phyloP scores from a whole-genome alignment of 2,888 invertebrate species.

The Adineta ricciae region DNA sequence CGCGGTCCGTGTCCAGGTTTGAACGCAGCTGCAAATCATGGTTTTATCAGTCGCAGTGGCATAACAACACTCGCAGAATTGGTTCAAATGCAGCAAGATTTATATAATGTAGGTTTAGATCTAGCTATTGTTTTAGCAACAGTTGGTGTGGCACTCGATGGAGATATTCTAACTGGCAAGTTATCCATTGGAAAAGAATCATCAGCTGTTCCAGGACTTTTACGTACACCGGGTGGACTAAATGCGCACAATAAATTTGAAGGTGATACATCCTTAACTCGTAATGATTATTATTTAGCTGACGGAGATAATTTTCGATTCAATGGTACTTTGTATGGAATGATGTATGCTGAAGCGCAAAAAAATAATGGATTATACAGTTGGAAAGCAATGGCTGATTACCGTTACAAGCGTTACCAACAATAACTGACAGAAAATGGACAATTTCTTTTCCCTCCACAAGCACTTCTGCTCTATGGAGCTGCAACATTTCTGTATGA shows the following conservation, averaged over 20 bases:
- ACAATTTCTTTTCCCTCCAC: not conserved
- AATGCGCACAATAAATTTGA: not conserved
- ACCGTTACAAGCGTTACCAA: not conserved
- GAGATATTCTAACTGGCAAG: not conserved
- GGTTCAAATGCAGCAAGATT: not conserved
- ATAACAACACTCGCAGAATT: not conserved
- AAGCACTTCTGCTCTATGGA: not conserved
- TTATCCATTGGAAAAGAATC: not conserved
- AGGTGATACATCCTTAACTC: not conserved
- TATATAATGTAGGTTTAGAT: not conserved
- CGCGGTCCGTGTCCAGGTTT: not conserved
- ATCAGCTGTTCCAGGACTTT: not conserved
- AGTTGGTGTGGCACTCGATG: not conserved
- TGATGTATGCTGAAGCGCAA: not conserved
- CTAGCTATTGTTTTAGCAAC: not conserved
- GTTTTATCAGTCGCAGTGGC: not conserved
- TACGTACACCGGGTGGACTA: not conserved
- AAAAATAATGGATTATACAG: not conserved
- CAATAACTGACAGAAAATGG: not conserved
- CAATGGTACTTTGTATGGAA: not conserved
- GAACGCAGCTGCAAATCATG: not conserved
- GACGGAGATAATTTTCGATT: not conserved
- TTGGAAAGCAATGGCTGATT: not conserved
- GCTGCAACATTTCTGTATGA: not conserved
- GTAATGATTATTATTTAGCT: not conserved